These are phyloP conservation scores for Corydoras sp. DNA, from an alignment of 2,113 vertebrate genomes.

Conservation along the genomic window DNA sequence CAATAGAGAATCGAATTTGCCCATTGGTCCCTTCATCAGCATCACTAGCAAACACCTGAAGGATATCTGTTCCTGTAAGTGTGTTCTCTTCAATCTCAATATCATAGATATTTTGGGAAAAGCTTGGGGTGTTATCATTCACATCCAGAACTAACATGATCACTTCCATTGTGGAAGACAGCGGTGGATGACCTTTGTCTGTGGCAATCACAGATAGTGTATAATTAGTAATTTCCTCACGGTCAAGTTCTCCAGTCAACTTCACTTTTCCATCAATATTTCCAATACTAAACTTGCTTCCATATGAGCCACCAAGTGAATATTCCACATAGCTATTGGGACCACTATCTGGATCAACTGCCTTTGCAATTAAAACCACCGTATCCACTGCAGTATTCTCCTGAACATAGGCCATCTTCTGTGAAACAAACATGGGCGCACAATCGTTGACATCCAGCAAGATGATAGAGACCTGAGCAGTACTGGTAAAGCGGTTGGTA, in stretches of 20 bases:
- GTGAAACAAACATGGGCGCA: slow-evolving; percentile 80
- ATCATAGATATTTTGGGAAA: slow-evolving; percentile 79
- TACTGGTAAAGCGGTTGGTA: slow-evolving; percentile 77
- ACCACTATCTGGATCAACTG: slow-evolving; percentile 83
- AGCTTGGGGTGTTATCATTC: slow-evolving; percentile 88
- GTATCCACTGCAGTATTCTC: slow-evolving; percentile 90
- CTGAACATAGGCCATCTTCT: slow-evolving; percentile 80
- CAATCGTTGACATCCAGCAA: slow-evolving; percentile 91
- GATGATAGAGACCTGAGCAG: slow-evolving; percentile 88
- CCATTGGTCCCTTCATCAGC: slow-evolving; percentile 86
- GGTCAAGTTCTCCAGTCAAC: slow-evolving; percentile 82
- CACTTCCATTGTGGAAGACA: slow-evolving; percentile 82
- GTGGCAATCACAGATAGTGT: slow-evolving; percentile 83
- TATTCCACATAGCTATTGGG: slow-evolving; percentile 97
- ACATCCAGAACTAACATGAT: slow-evolving; percentile 82
- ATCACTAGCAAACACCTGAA: slow-evolving; percentile 79
- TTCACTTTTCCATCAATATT: slow-evolving; percentile 81
- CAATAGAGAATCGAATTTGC: slow-evolving; percentile 83
- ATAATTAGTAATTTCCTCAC: slow-evolving; percentile 84
- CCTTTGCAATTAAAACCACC: slow-evolving; percentile 78
- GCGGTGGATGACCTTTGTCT: slow-evolving; percentile 84
- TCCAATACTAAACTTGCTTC: slow-evolving; percentile 80
- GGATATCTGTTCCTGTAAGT: slow-evolving; percentile 80
- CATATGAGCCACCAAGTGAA: slow-evolving; percentile 66
- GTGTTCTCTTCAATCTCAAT: slow-evolving; percentile 82